A percentile compares a stretch with the other conserved stretches of the same genome.
Evolutionary conservation across 2,113 vertebrate genomes (phyloP).

Genomic region (Otus sunia): DNA sequence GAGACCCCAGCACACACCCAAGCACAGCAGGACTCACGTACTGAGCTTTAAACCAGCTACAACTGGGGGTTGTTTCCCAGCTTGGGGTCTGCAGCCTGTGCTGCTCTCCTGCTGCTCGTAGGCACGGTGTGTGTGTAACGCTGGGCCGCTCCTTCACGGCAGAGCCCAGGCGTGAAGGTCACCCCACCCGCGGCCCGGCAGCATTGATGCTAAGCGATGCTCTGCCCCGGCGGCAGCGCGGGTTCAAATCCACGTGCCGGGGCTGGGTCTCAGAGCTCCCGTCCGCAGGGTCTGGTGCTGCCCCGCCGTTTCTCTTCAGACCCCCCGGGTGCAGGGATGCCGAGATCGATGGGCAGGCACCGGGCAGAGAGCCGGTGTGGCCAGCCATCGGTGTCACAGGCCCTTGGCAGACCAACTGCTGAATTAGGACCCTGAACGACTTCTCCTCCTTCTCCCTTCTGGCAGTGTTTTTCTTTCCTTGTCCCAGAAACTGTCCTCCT

Average conservation of each 20-base stretch:
- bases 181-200: accelerated
- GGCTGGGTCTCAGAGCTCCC: background rate
- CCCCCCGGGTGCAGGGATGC: background rate
- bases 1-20: accelerated
- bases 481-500: background rate
- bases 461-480: background rate
- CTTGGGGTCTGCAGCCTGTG: accelerated
- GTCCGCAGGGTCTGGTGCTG: accelerated
- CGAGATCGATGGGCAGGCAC: background rate
- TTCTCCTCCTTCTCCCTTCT: background rate
- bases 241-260: accelerated
- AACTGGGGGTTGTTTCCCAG: background rate
- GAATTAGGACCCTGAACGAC: background rate
- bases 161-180: background rate
- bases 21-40: too few relatives aligned
- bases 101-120: background rate
- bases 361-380: background rate
- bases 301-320: accelerated
- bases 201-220: background rate
- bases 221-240: background rate
- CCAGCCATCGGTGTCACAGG: background rate
- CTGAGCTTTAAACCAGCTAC: background rate
- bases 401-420: background rate
- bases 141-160: background rate
- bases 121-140: accelerated